Evolutionary conservation across 2,797 vertebrate genomes (phyloP).

Genomic region (Tauraco hartlaubi): DNA sequence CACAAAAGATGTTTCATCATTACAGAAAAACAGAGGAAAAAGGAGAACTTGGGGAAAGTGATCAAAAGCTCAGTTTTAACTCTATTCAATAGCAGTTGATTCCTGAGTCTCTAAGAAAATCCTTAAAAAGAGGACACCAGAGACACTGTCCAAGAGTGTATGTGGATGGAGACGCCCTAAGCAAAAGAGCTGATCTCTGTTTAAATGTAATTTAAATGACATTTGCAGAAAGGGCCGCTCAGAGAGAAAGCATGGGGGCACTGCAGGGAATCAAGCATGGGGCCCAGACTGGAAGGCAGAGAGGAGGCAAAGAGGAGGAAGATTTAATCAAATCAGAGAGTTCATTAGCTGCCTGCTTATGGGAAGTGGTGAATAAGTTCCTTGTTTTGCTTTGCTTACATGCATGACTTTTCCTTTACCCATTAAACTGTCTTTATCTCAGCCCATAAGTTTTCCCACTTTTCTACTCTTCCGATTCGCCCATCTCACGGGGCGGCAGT

Average conservation of each 20-base stretch:
- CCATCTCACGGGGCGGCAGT: too few relatives aligned
- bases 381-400: too few relatives aligned
- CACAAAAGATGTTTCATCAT: not conserved
- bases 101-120: not conserved
- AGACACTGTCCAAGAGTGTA: not conserved
- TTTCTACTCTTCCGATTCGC: too few relatives aligned
- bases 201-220: not conserved
- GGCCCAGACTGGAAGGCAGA: not conserved
- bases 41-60: not conserved
- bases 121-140: not conserved
- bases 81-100: not conserved
- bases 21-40: not conserved
- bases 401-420: too few relatives aligned
- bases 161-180: not conserved
- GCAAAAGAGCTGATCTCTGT: not conserved
- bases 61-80: not conserved
- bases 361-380: too few relatives aligned
- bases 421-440: too few relatives aligned
- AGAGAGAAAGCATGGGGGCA: not conserved
- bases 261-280: not conserved
- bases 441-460: too few relatives aligned
- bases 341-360: not conserved
- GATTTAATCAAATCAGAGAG: not conserved
- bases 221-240: not conserved
- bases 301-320: not conserved